Conservation (phyloP, 2,113 vertebrate genomes). For the Poeciliopsis retropinna region DNA sequence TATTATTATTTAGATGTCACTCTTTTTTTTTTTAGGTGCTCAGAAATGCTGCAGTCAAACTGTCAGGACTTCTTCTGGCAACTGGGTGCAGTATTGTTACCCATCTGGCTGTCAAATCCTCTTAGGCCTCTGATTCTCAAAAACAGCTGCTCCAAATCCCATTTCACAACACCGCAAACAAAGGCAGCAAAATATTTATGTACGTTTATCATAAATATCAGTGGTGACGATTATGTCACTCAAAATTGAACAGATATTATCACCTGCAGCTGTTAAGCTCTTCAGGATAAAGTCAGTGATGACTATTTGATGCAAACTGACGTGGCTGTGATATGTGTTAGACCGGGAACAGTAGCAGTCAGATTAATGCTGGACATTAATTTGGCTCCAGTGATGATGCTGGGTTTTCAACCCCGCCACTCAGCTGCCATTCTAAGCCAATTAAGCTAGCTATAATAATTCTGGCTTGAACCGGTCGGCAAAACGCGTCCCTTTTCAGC, state of each 20-base stretch:
- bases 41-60: background rate
- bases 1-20: background rate
- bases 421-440: conserved; percentile 63
- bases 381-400: background rate
- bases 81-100: background rate
- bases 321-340: background rate
- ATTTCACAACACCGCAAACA: background rate
- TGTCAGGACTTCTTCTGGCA: background rate
- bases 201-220: no score
- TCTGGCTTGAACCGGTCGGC: conserved; percentile 68
- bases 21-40: background rate
- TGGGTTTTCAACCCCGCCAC: conserved; percentile 20
- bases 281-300: background rate
- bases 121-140: background rate
- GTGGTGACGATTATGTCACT: background rate
- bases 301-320: background rate
- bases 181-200: no score
- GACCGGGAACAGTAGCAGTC: background rate
- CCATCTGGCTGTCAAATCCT: background rate
- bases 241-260: background rate
- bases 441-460: conserved; percentile 60
- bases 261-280: background rate
- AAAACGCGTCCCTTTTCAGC: conserved; percentile 7
- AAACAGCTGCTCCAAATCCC: background rate
- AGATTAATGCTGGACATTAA: background rate